Base-by-base conservation (phyloP, 2,113 vertebrate genomes). In the Notothenia coriiceps region DNA sequence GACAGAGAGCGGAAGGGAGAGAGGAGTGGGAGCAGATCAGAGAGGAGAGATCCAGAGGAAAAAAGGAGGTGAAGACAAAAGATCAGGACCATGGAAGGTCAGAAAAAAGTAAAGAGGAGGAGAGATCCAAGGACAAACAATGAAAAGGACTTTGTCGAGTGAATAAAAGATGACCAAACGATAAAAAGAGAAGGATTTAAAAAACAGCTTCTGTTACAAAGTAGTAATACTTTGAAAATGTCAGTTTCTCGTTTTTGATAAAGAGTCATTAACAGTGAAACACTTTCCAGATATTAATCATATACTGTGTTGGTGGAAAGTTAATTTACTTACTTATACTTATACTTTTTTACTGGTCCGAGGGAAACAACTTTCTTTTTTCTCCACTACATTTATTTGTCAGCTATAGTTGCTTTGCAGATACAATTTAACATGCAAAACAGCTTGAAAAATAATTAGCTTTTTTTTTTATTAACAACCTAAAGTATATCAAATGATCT, bases 21-120 rank as follows among this genome's bases (percentile, higher is more conserved):
- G 66, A 54, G 44, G 11, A 51, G 51, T 8, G 17, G 29, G 55
- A 55, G 51, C 29, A 69, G 75, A 83, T 77, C 74, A 33, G 79
- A 72, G 10, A 13, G 57, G 40, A 33, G 47, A 56, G 52, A 68
- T 59, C 50, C 20, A 33, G 61, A 65, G 35, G 35, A 8, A 40
- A 40, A 40, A 40, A n/a, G 17, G 29, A 49, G 5, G n/a, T 7
- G 20, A 29, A 15, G 6, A 47, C 9, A 14, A 47, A 63, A 35
- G 51, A 55, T 5, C 25, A 22, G 59, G 11, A 22, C 14, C 17
- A 55, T 0, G 12, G 17, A 55, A 64, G 15, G 20, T 50, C 25
- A 47, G 33, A 40, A n/a, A 20, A 47, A 18, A 68, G 22, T 22
- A 4, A 65, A 44, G 8, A 47, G 20, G 14, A 43, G 50, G 22